These are phyloP conservation scores for Entomyzon cyanotis DNA, from an alignment of 2,113 vertebrate species.

Conservation along the genomic window DNA sequence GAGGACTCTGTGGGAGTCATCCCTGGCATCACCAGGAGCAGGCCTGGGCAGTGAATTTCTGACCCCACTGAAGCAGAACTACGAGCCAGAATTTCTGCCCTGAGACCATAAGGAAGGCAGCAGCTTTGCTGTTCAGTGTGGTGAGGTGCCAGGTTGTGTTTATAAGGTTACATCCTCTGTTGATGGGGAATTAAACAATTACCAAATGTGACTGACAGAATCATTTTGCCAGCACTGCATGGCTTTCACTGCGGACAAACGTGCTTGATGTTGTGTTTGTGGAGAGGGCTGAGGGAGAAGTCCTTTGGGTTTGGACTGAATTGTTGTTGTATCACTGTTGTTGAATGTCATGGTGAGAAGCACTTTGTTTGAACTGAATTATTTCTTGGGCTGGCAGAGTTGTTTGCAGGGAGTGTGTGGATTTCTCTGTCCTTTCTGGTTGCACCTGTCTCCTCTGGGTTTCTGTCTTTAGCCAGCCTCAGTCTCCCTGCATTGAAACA, in stretches of 20 bases:
- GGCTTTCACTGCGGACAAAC: neutral
- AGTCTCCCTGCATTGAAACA: neutral
- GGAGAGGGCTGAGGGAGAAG: neutral
- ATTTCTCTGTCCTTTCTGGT: neutral
- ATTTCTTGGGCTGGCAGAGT: neutral
- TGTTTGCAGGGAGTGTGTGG: neutral
- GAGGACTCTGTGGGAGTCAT: accelerated
- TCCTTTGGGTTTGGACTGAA: neutral
- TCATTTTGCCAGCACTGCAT: neutral
- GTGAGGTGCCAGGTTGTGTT: neutral
- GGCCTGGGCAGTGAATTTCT: neutral
- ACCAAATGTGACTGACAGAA: neutral
- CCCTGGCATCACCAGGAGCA: neutral
- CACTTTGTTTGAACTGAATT: neutral
- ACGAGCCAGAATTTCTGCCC: neutral
- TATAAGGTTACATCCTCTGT: neutral
- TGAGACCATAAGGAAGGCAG: neutral
- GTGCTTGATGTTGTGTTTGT: neutral
- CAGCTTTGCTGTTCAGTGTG: neutral
- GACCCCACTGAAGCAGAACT: neutral
- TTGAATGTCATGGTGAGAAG: neutral
- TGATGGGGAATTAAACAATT: neutral
- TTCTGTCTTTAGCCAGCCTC: neutral
- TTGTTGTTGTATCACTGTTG: neutral
- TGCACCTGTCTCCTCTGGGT: neutral